Percentiles rank a stretch among this genome's conserved stretches.
phyloP scores from a whole-genome alignment of 1,140 invertebrate species.

The Chionoecetes opilio region DNA sequence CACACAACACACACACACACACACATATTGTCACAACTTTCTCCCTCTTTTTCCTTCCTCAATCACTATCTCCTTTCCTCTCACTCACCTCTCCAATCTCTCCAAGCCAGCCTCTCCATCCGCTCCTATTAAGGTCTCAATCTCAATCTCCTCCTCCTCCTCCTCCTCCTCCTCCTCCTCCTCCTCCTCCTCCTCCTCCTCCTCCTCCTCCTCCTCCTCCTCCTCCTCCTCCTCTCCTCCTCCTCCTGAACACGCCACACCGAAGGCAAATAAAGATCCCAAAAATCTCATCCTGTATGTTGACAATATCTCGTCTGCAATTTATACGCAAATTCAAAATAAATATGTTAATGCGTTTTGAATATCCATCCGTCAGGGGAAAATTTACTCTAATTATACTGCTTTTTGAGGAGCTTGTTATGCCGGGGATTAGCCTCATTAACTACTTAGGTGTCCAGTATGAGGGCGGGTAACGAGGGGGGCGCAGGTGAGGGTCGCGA shows the following conservation, averaged over 20 bases:
- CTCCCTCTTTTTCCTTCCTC: neutral
- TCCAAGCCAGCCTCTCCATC: neutral
- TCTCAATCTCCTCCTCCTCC: neutral
- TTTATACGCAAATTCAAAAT: neutral
- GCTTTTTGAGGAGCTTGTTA: neutral
- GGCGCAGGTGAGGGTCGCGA: neutral
- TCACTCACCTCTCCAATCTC: neutral
- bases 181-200: too few species aligned
- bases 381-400: neutral
- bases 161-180: neutral
- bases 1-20: too few species aligned
- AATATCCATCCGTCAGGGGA: neutral
- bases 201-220: too few species aligned
- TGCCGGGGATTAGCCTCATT: neutral
- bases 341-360: neutral
- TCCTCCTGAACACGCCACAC: neutral
- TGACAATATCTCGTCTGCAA: neutral
- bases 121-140: neutral
- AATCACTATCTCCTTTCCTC: neutral
- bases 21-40: neutral
- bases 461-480: neutral
- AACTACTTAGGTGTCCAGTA: neutral
- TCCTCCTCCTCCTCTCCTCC: conserved; percentile 9
- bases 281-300: too few species aligned
- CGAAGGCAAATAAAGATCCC: neutral